Evolutionary conservation across 2,888 invertebrate species (phyloP).

Genomic region (Oligia latruncula): DNA sequence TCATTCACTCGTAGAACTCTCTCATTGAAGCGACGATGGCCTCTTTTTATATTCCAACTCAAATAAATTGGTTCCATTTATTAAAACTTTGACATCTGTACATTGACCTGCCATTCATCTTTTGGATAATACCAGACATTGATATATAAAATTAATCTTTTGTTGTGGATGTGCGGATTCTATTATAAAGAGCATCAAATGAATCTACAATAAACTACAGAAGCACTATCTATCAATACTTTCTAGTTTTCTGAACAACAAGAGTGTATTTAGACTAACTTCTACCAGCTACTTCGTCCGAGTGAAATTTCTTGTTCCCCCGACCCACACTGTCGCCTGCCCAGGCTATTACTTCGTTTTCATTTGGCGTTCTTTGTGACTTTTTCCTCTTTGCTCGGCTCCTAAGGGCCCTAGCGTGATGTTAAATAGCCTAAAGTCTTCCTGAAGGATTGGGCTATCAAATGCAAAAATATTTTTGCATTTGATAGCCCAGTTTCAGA

Average conservation of each 20-base stretch:
- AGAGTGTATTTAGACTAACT: not conserved
- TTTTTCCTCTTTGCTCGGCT: not conserved
- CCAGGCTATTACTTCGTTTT: not conserved
- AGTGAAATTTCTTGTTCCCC: not conserved
- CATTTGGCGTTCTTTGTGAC: too few species aligned
- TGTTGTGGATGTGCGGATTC: not conserved
- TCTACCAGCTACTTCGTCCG: not conserved
- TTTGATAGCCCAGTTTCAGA: too few species aligned
- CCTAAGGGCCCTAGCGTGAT: not conserved
- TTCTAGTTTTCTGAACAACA: not conserved
- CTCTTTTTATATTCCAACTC: slow-evolving; percentile 50
- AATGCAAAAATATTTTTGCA: too few species aligned
- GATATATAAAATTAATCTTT: slow-evolving; percentile 21
- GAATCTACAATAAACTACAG: not conserved
- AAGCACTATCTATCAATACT: slow-evolving; percentile 13
- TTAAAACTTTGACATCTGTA: slow-evolving; percentile 36
- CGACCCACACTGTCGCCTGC: not conserved
- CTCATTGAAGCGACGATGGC: slow-evolving; percentile 54
- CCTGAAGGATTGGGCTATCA: too few species aligned
- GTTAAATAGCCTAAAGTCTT: not conserved
- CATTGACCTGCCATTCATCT: slow-evolving; percentile 44
- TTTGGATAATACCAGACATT: slow-evolving; percentile 23
- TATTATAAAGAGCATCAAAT: not conserved
- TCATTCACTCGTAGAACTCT: slow-evolving; percentile 39
- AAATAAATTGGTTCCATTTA: slow-evolving; percentile 53